Conservation (phyloP, 2,113 vertebrate species). For the Orthonyx spaldingii region DNA sequence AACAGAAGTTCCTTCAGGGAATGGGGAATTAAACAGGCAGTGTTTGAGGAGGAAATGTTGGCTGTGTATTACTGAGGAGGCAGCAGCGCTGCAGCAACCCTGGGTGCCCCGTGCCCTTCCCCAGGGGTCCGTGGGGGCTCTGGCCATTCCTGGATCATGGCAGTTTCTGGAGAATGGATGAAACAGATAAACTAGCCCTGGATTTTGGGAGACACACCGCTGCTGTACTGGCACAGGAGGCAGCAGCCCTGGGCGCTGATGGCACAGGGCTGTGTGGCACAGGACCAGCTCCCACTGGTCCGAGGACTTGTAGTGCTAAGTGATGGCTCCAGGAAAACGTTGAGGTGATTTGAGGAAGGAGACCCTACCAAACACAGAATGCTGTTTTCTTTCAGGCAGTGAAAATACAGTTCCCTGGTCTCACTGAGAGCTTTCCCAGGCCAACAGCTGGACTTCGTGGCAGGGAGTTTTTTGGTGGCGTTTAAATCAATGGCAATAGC, state of each 20-base stretch:
- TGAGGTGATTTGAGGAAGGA: background rate
- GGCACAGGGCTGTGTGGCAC: background rate
- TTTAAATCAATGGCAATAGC: slow-evolving; percentile 47
- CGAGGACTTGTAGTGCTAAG: background rate
- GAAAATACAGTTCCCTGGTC: background rate
- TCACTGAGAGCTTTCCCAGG: background rate
- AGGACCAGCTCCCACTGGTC: background rate
- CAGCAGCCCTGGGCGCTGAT: background rate
- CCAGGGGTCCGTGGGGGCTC: rapidly evolving
- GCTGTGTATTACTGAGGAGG: background rate
- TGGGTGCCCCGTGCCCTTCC: background rate
- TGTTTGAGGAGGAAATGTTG: background rate
- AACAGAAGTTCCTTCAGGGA: background rate
- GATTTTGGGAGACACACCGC: background rate
- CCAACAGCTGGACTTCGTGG: background rate
- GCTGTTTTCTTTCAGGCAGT: background rate
- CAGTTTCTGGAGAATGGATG: background rate
- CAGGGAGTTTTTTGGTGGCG: background rate
- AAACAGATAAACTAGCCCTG: background rate
- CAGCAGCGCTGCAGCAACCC: rapidly evolving
- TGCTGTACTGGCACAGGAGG: background rate
- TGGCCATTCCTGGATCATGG: background rate
- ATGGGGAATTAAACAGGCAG: background rate
- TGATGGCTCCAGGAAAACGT: background rate
- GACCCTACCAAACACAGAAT: background rate